Evolutionary conservation across 2,113 vertebrate species (phyloP), one percentile per base, ranked within the genome.

Genomic region (Ascaphus truei): DNA sequence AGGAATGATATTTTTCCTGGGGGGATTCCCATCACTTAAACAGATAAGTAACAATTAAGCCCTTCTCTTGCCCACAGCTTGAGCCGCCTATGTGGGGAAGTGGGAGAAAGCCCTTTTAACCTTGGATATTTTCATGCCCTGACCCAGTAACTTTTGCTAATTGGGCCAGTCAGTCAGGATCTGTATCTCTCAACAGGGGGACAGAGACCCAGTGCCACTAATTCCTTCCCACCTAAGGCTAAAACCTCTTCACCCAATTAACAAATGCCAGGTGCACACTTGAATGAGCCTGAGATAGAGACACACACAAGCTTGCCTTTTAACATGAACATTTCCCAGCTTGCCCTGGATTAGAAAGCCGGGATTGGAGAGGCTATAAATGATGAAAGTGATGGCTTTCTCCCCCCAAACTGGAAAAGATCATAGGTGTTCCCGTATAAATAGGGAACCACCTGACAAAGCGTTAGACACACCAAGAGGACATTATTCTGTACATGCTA

Each of bases 181-280:
- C 61, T 83, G 74, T 71, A 82, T 81, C 65, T 75, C 31, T 65
- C 71, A 76, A 73, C 62, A 74, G 62, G 73, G 74, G 48, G 50
- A 78, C 51, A 81, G 73, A 80, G 79, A 84, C 80, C 68, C 56
- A 77, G 76, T 85, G 83, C 81, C 79, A 79, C 73, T 81, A 83
- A 87, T 84, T 85, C 80, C 67, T 77, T 86, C 83, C n/a, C 78
- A 80, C 75, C 80, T 75, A 75, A 50, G 68, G 81, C 82, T 85
- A 82, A 84, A 83, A 75, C 81, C 26, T 80, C 61, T 82, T 85
- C 78, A 82, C 76, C 73, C 83, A 88, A 87, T 88, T 91, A 89
- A 83, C 75, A 55, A 74, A 74, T 71, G 76, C 85, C 85, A 89
- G 85, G 82, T 87, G 85, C 79, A 84, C 77, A 81, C 78, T 83